Base-by-base conservation (phyloP, 2,888 invertebrate genomes). In the Microctonus hyperodae region DNA sequence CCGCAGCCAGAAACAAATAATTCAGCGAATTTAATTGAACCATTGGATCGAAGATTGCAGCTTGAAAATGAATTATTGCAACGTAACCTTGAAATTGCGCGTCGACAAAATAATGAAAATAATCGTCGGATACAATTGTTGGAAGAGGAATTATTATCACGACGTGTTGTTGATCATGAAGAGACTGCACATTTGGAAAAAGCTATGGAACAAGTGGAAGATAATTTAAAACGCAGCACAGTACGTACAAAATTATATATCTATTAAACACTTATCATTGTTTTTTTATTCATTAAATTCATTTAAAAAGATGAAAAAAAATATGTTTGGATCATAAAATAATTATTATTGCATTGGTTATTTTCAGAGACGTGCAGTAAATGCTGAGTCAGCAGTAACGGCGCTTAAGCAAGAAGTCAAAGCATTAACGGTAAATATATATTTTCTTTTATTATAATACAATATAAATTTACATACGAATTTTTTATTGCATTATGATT, bases 331-430 rank as follows among this genome's bases (percentile, higher is more conserved):
- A 44, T 16, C 16, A 7, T n/a, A 2, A n/a, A 44, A 44, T 44
- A 44, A 44, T 10, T 48, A 25, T 63, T 53, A 37, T 58, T 57
- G 22, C 25, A 33, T 60, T 33, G 44, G 56, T 56, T 58, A 57
- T 69, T 87, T 86, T 25, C 82, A 92, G 90, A 87, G 86, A 77
- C 86, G 89, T 81, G 88, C 88, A 1, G 83, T 86, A 10, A 88
- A 87, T 68, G 89, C 89, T 1, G 92, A 91, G 81, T 87, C 84
- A 72, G 88, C 87, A 50, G 87, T 91, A 63, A 83, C 86, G 3
- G 88, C 88, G 78, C 85, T 93, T 72, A 91, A 88, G 77, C 89
- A 89, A 75, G 90, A 94, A 85, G 88, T 92, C 50, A 90, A 90
- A 80, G 86, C 87, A 76, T 85, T 93, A 75, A 90, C 88, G 86